Conservation (phyloP, 2,113 vertebrate species). For the Aix galericulata region DNA sequence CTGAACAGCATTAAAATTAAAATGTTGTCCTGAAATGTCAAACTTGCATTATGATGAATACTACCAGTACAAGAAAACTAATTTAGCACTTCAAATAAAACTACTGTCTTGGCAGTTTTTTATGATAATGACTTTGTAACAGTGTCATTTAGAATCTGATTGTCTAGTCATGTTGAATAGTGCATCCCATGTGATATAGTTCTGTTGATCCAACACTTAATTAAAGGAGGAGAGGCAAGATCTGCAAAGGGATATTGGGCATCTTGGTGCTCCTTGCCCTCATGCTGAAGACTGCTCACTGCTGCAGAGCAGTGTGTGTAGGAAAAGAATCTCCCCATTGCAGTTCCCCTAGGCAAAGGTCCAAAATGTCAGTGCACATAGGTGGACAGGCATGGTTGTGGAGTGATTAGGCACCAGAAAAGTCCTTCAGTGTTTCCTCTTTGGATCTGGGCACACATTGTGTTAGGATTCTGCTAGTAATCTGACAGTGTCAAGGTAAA, state of each 20-base stretch:
- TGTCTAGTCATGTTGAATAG: background rate
- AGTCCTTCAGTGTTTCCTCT: background rate
- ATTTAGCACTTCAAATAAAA: constrained; percentile 61
- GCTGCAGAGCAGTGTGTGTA: background rate
- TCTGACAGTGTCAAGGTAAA: background rate
- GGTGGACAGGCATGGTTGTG: too few relatives aligned
- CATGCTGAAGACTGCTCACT: accelerated
- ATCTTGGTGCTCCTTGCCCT: background rate
- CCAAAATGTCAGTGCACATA: accelerated
- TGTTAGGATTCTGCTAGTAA: background rate
- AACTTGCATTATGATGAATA: constrained; percentile 56
- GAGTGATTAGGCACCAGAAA: background rate
- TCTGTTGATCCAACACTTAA: background rate
- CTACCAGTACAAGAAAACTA: constrained; percentile 30
- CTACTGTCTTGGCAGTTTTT: constrained; percentile 16
- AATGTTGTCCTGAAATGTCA: constrained; percentile 55
- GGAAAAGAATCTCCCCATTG: background rate
- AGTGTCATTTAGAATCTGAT: constrained; percentile 33
- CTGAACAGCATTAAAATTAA: constrained; percentile 29
- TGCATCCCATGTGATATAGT: background rate
- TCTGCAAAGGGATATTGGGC: background rate
- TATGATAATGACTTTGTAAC: constrained; percentile 46
- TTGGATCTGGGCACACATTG: background rate
- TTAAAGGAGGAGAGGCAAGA: background rate
- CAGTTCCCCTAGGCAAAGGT: background rate